Conservation (phyloP, 53 echinoderm and acorn worm species). For the Apostichopus leukothele region DNA sequence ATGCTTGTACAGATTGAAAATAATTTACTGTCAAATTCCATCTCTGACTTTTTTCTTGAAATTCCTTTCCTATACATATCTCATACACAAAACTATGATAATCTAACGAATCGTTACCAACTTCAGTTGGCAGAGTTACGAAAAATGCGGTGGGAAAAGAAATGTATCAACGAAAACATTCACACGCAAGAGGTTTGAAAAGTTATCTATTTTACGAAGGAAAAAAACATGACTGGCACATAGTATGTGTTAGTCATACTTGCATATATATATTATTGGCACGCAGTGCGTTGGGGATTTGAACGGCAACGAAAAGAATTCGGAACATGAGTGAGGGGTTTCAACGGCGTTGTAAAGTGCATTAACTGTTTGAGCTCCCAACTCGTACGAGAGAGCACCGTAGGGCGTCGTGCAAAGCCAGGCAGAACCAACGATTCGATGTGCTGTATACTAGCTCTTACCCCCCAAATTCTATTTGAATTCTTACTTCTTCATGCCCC, state of each 20-base stretch:
- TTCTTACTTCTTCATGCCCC: not conserved
- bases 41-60: too few relatives aligned
- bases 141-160: too few relatives aligned
- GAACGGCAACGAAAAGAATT: not conserved
- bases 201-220: too few relatives aligned
- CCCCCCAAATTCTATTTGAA: not conserved
- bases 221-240: too few relatives aligned
- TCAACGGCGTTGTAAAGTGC: slow-evolving; percentile 4
- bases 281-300: not conserved
- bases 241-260: not conserved
- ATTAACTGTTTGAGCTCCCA: slow-evolving; percentile 10
- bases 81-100: too few relatives aligned
- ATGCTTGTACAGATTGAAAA: too few relatives aligned
- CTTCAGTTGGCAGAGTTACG: too few relatives aligned
- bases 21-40: too few relatives aligned
- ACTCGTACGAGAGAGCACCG: not conserved
- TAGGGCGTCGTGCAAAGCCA: slow-evolving; percentile 17
- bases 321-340: slow-evolving; percentile 11
- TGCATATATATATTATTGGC: not conserved
- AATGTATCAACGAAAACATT: too few relatives aligned
- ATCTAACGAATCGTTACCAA: too few relatives aligned
- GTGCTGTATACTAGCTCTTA: not conserved
- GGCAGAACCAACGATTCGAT: not conserved
- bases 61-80: too few relatives aligned
- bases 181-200: too few relatives aligned